Percentiles rank a stretch among this genome's conserved stretches.
Evolutionary conservation across 1,140 invertebrate species (phyloP).

Genomic region (Notospermus geniculatus): DNA sequence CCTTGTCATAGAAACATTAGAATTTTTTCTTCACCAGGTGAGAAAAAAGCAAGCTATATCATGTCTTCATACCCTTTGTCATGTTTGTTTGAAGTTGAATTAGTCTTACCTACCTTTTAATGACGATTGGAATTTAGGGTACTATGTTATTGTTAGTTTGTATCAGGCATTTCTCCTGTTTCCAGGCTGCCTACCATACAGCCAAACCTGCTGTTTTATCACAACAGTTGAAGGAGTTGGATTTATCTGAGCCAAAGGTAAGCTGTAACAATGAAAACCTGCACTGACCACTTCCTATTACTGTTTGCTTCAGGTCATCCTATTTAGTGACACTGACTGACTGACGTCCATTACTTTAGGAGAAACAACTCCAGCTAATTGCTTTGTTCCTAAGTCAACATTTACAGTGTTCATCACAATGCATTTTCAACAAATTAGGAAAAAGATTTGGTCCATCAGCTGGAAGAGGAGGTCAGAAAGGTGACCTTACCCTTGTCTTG

Average conservation of each 20-base stretch:
- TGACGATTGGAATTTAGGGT: neutral
- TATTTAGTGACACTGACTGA: too few relatives aligned
- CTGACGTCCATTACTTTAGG: too few relatives aligned
- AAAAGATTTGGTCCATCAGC: too few relatives aligned
- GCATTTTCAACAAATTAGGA: too few relatives aligned
- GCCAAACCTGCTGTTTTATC: constrained; percentile 46
- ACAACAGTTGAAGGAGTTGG: constrained; percentile 42
- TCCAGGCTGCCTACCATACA: constrained; percentile 50
- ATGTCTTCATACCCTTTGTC: neutral
- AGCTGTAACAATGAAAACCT: neutral
- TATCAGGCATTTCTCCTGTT: constrained; percentile 12
- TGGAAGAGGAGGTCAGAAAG: too few relatives aligned
- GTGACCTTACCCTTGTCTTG: too few relatives aligned
- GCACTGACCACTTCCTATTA: too few relatives aligned
- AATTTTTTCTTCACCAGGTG: constrained; percentile 53
- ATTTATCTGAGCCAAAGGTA: constrained; percentile 47
- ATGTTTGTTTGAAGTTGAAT: neutral
- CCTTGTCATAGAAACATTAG: constrained; percentile 45
- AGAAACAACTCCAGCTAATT: too few relatives aligned
- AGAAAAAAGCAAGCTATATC: neutral
- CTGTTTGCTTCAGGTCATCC: too few relatives aligned
- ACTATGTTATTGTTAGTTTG: neutral
- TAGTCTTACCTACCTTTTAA: neutral
- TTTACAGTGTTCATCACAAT: too few relatives aligned
- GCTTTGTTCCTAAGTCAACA: too few relatives aligned